phyloP scores from a whole-genome alignment of 1,140 invertebrate species.

The Drosophila pruinosa region DNA sequence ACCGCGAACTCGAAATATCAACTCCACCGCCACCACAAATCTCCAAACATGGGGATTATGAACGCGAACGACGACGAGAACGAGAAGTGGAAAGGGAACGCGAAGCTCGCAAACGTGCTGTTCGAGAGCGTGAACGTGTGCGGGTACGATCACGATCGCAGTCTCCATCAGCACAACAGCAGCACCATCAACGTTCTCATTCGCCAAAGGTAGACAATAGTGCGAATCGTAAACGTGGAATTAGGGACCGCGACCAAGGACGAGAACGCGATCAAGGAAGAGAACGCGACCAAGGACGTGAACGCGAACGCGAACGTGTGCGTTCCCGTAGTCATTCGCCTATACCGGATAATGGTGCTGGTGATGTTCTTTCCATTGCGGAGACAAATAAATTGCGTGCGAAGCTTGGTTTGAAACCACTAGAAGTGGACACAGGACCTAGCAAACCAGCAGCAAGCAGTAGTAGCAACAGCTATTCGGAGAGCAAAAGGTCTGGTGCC shows the following conservation, averaged over 20 bases:
- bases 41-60: constrained; percentile 68
- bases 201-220: constrained; percentile 29
- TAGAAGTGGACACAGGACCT: constrained; percentile 87
- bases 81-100: constrained; percentile 64
- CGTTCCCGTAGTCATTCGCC: constrained; percentile 73
- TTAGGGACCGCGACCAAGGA: constrained; percentile 3
- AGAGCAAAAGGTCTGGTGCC: constrained; percentile 41
- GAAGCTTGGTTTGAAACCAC: constrained; percentile 96
- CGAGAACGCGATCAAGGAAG: constrained; percentile 22
- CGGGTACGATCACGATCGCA: constrained; percentile 11
- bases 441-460: constrained; percentile 43
- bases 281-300: constrained; percentile 30
- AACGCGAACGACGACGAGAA: constrained; percentile 62
- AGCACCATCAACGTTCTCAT: constrained; percentile 28
- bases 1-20: constrained; percentile 51
- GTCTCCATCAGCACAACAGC: neutral
- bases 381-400: constrained; percentile 96
- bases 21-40: constrained; percentile 72
- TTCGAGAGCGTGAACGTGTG: constrained; percentile 51
- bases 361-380: constrained; percentile 90
- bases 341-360: constrained; percentile 82
- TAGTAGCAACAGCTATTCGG: constrained; percentile 27
- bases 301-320: constrained; percentile 24
- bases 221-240: constrained; percentile 6
- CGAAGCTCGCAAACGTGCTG: constrained; percentile 53